These are phyloP conservation scores for Cistogaster globosa DNA, from an alignment of 2,888 invertebrate genomes.

Conservation along the genomic window DNA sequence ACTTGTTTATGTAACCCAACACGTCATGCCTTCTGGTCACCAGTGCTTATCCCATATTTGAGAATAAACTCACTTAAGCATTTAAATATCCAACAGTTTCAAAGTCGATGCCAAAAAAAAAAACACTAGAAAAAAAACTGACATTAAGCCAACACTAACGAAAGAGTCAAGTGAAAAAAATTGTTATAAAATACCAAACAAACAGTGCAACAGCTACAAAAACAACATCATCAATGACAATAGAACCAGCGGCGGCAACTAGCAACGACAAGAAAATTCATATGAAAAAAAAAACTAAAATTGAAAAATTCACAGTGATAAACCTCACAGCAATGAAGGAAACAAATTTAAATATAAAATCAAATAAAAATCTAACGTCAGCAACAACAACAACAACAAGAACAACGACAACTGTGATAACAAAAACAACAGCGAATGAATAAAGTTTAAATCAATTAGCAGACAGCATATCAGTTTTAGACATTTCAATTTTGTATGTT, in stretches of 20 bases:
- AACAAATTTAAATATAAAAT: conserved; percentile 43
- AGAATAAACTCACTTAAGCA: conserved; percentile 31
- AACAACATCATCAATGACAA: not conserved
- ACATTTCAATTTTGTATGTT: not conserved
- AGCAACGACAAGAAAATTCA: not conserved
- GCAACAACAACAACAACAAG: no score
- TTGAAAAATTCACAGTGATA: conserved; percentile 13
- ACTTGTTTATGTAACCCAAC: not conserved
- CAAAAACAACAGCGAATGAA: conserved; percentile 19
- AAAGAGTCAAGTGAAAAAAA: conserved; percentile 28
- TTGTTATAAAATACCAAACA: conserved; percentile 22
- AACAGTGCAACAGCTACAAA: conserved; percentile 21
- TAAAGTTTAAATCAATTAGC: conserved; percentile 19
- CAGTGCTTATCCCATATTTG: conserved; percentile 21
- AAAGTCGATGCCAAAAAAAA: conserved; percentile 17
- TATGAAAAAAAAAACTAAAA: conserved; percentile 5
- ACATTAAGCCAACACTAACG: conserved; percentile 34
- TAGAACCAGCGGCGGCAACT: not conserved
- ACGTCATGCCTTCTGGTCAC: not conserved
- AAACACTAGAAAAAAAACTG: not conserved
- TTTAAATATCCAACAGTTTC: conserved; percentile 45
- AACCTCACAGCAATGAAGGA: conserved; percentile 25
- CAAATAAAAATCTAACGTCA: conserved; percentile 30
- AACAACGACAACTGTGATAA: conserved; percentile 11
- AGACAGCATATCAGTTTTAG: not conserved